Evolutionary conservation across 2,113 vertebrate genomes (phyloP).

Genomic region (Theropithecus gelada): DNA sequence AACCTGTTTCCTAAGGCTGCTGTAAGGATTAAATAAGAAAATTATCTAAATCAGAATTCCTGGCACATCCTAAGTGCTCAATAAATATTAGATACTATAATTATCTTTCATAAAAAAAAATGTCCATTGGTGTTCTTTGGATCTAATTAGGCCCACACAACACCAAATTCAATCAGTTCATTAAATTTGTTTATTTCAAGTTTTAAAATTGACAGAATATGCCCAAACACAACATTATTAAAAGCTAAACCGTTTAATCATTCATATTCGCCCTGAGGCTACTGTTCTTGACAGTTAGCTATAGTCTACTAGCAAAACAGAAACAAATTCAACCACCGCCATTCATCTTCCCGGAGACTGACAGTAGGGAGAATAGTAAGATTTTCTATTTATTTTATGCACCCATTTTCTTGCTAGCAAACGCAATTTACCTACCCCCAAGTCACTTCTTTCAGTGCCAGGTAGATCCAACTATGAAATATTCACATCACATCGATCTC

Average conservation of each 20-base stretch:
- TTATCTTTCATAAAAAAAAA: neutral
- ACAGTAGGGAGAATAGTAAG: neutral
- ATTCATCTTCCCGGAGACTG: neutral
- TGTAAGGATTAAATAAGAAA: neutral
- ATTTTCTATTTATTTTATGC: neutral
- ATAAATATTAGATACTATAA: neutral
- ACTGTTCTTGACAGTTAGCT: neutral
- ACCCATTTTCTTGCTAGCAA: neutral
- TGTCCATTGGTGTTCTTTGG: neutral
- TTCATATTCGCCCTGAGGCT: neutral
- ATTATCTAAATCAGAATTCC: neutral
- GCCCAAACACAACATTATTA: neutral
- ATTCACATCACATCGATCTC: neutral
- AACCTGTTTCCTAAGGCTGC: neutral
- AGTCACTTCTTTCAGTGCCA: neutral
- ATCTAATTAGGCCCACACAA: neutral
- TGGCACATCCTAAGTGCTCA: neutral
- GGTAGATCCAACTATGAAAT: neutral
- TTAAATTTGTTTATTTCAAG: constrained; percentile 22
- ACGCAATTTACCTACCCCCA: neutral
- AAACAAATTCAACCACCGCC: neutral
- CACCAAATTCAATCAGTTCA: neutral
- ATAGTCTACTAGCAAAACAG: neutral
- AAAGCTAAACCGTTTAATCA: neutral
- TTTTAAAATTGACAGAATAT: constrained; percentile 28